Evolutionary conservation across 2,888 invertebrate genomes (phyloP), one percentile per base, ranked within the genome.

Genomic region (Brenthis daphne): DNA sequence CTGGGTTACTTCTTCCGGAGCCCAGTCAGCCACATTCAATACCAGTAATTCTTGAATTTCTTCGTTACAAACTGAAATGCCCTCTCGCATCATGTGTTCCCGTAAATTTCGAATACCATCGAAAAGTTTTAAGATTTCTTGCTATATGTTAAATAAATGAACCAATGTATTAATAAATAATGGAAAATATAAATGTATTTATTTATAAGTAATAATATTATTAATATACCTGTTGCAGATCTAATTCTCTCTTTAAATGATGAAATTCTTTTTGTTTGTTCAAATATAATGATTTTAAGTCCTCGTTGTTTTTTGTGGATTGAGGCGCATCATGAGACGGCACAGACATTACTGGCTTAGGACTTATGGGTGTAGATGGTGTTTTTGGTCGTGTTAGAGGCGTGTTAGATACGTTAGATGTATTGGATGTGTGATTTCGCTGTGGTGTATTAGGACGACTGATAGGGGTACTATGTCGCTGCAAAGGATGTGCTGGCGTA

Each of bases 21-120:
- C 81, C 92, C 92, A 92, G 74, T 92, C 90, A 0, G 85, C 87
- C 47, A 92, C 92, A 73, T 91, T 91, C 73, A 89, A 88, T 63
- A 92, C 80, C 64, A 87, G 82, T 71, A 92, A 75, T 64, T 92
- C 90, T 63, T 87, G 80, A 11, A 78, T 20, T 0, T 82, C 84
- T 71, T 88, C 88, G 6, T 85, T 87, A 64, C 82, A 74, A 2
- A 82, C 85, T 6, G 78, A 64, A 11, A 83, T 70, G 1, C 88
- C 88, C 67, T 90, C 89, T 29, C 78, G 81, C 24, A 75, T 64
- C 84, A 91, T 83, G n/a, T 83, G 87, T 48, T 90, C 87, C 13
- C 80, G 84, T 64, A 92, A 73, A 24, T 68, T 76, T 70, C 85
- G 85, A 57, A 92, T 76, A 63, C 75, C 76, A 57, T 89, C 85